Base-by-base conservation (phyloP, 2,888 invertebrate species). In the Lasioglossum lativentre region DNA sequence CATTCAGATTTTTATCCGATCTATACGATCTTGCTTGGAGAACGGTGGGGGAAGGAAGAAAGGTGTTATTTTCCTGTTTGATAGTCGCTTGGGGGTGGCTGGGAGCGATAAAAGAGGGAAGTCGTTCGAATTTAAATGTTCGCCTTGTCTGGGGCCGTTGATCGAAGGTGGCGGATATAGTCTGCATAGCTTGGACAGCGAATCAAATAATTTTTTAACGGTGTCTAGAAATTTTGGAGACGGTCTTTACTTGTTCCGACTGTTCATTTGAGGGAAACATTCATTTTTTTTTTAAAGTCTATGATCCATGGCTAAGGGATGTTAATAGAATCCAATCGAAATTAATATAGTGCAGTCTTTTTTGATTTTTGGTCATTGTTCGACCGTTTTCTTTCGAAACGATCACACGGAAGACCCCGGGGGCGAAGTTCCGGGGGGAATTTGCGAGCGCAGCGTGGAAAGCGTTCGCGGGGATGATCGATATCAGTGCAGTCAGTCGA, bases 401-500 rank as follows among this genome's bases (percentile, higher is more conserved):
- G 27, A 59, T 59, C 27, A 3, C 14, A 14, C 66, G 34, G 34
- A 19, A 19, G 34, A 66, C 19, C 19, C 66, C 34, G 12, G 10
- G 66, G 30, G 59, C 16, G 12, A 75, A 75, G 70, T 56, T 71
- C 27, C 59, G 30, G 16, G 14, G 14, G 12, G 75, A 75, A 78
- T 78, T 78, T 30, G 42, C 42, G 56, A 56, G 38, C 63, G 47
- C 76, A 42, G 30, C 47, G 19, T 3, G 47, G n/a, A 78, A 76
- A 81, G 30, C 52, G 27, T 74, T 73, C 52, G 76, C 34, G 56
- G 56, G 75, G 42, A 63, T 80, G 85, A 86, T 86, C 85, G 85
- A 83, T 84, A 77, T 83, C 83, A 59, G 59, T 30, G 56, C 68
- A 47, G 77, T 42, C 40, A 75, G 78, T 78, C 84, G 83, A 83